phyloP scores from a whole-genome alignment of 2,888 invertebrate genomes.

The Chalcosyrphus nemorum region DNA sequence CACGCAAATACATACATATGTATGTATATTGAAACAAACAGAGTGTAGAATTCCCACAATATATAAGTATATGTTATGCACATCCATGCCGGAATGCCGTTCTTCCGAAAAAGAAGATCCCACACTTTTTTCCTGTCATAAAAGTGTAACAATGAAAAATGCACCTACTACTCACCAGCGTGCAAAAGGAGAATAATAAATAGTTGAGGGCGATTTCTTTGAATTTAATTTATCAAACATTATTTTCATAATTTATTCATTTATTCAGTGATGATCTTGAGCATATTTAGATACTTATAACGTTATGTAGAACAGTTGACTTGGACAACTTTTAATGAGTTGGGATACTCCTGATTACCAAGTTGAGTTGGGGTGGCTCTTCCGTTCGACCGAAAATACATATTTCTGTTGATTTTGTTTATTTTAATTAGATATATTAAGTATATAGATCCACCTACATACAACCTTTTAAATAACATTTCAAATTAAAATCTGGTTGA shows the following conservation, averaged over 20 bases:
- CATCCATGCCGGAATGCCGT: neutral
- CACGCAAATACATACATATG: neutral
- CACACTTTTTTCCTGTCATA: neutral
- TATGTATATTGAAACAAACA: neutral
- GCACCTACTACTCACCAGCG: neutral
- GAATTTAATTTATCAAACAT: constrained; percentile 3
- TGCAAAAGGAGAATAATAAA: neutral
- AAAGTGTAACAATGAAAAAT: neutral
- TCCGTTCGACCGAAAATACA: too few species aligned
- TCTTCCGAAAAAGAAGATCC: neutral
- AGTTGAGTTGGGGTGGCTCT: too few species aligned
- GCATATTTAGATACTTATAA: neutral
- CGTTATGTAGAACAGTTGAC: neutral
- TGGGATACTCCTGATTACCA: neutral
- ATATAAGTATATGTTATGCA: neutral
- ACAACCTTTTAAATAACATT: too few species aligned
- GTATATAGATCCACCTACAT: too few species aligned
- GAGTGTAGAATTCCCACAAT: neutral
- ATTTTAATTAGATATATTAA: too few species aligned
- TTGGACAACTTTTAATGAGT: neutral
- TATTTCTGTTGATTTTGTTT: too few species aligned
- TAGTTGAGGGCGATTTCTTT: neutral
- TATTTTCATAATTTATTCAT: constrained; percentile 1
- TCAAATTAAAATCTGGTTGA: too few species aligned
- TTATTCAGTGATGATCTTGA: neutral